phyloP scores from a whole-genome alignment of 2,797 vertebrate species.

The Cyprinella venusta region DNA sequence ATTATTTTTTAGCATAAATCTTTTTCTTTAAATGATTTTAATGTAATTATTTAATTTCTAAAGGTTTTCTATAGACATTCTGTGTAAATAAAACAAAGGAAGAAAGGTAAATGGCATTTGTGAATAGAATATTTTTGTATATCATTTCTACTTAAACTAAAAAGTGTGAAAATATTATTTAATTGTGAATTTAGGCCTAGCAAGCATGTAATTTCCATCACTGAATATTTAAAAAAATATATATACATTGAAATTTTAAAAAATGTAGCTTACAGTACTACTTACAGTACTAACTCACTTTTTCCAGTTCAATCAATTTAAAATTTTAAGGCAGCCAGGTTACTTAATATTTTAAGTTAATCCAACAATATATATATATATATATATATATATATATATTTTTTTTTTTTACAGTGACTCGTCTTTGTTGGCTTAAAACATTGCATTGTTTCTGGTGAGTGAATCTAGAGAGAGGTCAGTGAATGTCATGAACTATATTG shows the following conservation, averaged over 20 bases:
- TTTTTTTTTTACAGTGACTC: too few relatives aligned
- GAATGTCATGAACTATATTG: background rate
- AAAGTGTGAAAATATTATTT: background rate
- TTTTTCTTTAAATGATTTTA: background rate
- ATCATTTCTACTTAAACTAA: background rate
- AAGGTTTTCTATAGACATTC: too few relatives aligned
- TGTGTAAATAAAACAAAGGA: background rate
- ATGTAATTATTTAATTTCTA: background rate
- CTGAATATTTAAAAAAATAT: background rate
- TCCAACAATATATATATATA: too few relatives aligned
- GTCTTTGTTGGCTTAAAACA: background rate
- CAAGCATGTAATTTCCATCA: background rate
- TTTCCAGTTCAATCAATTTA: too few relatives aligned
- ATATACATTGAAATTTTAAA: background rate
- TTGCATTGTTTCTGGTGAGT: background rate
- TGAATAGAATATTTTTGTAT: background rate
- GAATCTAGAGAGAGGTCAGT: background rate
- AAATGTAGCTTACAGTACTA: background rate
- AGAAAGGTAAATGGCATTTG: background rate
- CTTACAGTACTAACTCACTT: too few relatives aligned
- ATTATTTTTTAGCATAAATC: background rate
- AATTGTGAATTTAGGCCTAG: background rate
- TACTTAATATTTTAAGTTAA: too few relatives aligned
- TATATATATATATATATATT: too few relatives aligned
- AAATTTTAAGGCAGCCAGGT: too few relatives aligned